Conservation (phyloP, 2,888 invertebrate genomes). For the Conistra vaccinii region DNA sequence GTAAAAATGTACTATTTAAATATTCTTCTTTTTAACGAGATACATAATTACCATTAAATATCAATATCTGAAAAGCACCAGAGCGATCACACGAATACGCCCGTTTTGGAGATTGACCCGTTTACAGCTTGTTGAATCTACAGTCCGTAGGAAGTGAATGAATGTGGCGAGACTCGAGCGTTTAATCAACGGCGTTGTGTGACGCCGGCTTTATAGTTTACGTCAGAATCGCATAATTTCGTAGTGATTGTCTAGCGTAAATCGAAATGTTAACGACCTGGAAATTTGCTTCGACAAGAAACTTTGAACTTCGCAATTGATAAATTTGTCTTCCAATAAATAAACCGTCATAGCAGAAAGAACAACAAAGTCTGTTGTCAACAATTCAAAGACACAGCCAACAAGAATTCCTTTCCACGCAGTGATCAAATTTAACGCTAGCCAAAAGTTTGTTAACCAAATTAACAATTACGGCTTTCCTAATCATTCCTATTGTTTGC, state of each 20-base stretch:
- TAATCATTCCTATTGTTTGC: constrained; percentile 64
- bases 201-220: constrained; percentile 51
- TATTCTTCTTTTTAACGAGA: too few species aligned
- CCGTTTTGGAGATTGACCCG: too few species aligned
- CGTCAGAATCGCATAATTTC: constrained; percentile 32
- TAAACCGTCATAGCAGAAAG: constrained; percentile 30
- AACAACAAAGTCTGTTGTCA: constrained; percentile 24
- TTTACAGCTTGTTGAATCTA: constrained; percentile 73
- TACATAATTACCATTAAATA: too few species aligned
- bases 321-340: constrained; percentile 20
- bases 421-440: constrained; percentile 53
- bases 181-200: constrained; percentile 70
- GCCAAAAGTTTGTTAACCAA: constrained; percentile 61
- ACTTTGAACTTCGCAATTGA: constrained; percentile 23
- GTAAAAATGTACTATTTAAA: too few species aligned
- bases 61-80: too few species aligned
- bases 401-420: constrained; percentile 46
- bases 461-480: constrained; percentile 66
- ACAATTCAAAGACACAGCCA: constrained; percentile 38
- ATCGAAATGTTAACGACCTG: constrained; percentile 11
- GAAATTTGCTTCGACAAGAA: neutral
- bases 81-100: too few species aligned
- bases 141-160: constrained; percentile 68
- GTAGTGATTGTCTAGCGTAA: constrained; percentile 5
- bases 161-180: constrained; percentile 62